A percentile compares a stretch with the other conserved stretches of the same genome.
Conservation (phyloP, 2,888 invertebrate genomes). For the Machimus atricapillus region DNA sequence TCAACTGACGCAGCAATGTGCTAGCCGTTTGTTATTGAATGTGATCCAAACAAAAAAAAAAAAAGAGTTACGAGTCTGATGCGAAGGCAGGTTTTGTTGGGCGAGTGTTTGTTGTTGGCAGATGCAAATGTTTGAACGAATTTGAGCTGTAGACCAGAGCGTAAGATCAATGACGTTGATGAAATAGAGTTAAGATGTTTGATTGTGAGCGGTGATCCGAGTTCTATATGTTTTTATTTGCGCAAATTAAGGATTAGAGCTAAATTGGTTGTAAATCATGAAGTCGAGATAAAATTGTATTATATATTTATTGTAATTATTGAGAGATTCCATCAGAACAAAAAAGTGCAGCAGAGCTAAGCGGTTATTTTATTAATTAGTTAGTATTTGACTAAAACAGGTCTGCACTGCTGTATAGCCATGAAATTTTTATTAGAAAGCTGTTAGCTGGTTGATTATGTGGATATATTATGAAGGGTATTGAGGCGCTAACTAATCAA, state of each 20-base stretch:
- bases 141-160: not conserved
- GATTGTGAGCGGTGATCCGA: not conserved
- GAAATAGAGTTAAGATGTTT: not conserved
- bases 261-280: not conserved
- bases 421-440: not conserved
- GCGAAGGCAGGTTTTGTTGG: not conserved
- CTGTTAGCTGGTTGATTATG: not conserved
- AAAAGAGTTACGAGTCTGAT: not conserved
- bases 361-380: not conserved
- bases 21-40: conserved; percentile 22
- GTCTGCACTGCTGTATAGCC: not conserved
- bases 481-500: not conserved
- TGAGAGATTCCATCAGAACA: not conserved
- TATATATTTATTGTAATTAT: not conserved
- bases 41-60: conserved; percentile 5
- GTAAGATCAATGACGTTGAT: not conserved
- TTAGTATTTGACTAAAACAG: not conserved
- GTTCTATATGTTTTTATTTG: not conserved
- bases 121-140: not conserved
- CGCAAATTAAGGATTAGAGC: not conserved
- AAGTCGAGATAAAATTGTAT: not conserved
- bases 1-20: conserved; percentile 1
- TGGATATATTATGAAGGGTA: not conserved
- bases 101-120: not conserved
- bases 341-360: not conserved